Base-by-base conservation (phyloP, 2,113 vertebrate genomes). In the Poeciliopsis prolifica region DNA sequence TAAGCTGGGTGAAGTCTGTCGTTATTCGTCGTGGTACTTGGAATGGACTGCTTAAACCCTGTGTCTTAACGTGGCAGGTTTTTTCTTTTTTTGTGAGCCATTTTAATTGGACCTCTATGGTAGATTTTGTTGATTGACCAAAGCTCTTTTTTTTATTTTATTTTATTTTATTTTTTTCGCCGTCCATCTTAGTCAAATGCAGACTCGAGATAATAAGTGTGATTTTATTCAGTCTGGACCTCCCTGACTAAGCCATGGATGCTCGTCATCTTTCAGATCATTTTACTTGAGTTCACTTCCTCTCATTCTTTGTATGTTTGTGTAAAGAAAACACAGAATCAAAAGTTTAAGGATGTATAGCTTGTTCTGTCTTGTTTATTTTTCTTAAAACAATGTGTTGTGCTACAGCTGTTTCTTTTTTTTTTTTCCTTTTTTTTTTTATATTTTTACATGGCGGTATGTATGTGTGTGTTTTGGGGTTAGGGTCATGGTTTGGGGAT, bases 281-380 rank as follows among this genome's bases (percentile, higher is more conserved):
- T 86, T 86, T 85, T 91, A 93, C 92, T 94, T 94, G 92, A 93
- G 87, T 92, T 92, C 61, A 61, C 77, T 84, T 87, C 86, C 75
- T 91, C 75, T 91, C 31, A 51, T 69, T 90, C 64, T 82, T 89
- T 86, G 64, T 88, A 72, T 87, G 62, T 67, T 85, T 86, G 86
- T 91, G 84, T 24, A 58, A n/a, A 88, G 35, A 37, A 37, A 37
- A 74, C 79, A 69, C 89, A 87, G 88, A 88, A 86, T 88, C 83
- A 84, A 79, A 88, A 77, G 88, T 90, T 80, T 86, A 82, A 85
- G 74, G 83, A 87, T 85, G 85, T 85, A 71, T 85, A 82, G 81
- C 79, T 77, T 72, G 76, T 77, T 78, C 61, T 80, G 70, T 84
- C 74, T 29, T 63, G 64, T 80, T 90, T n/a, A 40, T 81, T 77